These are phyloP conservation scores for Rattus norvegicus DNA, from an alignment of 2,113 vertebrate genomes.

Conservation along the genomic window GRCr8 NC_086032.1:63214501-63215000, in stretches of 20 bases:
- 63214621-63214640: no score
- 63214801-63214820: not conserved
- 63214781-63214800: not conserved
- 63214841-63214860: not conserved
- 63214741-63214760: not conserved
- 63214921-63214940: not conserved
- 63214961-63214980: not conserved
- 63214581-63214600: no score
- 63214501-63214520: not conserved
- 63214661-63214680: not conserved
- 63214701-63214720: constrained; percentile 1
- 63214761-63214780: constrained; percentile 16
- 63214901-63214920: not conserved
- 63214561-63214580: no score
- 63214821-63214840: not conserved
- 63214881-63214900: constrained; percentile 23
- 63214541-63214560: no score
- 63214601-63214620: no score
- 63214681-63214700: no score
- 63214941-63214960: not conserved
- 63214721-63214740: constrained; percentile 46
- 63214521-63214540: not conserved
- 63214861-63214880: not conserved
- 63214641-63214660: no score
- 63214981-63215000: not conserved